Base-by-base conservation (phyloP, 2,113 vertebrate species). In the Megalops atlanticus region DNA sequence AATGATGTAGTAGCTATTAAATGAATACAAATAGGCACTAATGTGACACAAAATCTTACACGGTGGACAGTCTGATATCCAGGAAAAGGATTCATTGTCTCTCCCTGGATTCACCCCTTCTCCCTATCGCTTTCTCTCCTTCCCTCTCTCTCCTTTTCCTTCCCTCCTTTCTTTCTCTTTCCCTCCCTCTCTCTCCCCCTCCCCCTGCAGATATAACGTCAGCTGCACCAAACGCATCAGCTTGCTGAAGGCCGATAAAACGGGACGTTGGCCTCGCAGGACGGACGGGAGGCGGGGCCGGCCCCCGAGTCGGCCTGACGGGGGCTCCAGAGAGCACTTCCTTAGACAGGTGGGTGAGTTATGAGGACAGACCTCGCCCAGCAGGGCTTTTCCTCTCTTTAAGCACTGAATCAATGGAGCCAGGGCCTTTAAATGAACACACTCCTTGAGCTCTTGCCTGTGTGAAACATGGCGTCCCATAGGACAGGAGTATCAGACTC, bases 221-320 rank as follows among this genome's bases (percentile, higher is more conserved):
- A 97, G 95, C 89, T 96, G 96, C 92, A 95, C 92, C 87, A 97
- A 97, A 89, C 96, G 95, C 45, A 93, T 95, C 89, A 94, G 92
- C 80, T 90, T 95, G 85, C 92, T 93, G 79, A 79, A 92, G 81
- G 87, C 92, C 43, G 93, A 94, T 83, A 94, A 94, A 86, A 87
- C 77, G 73, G 91, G 87, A 58, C 95, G 94, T 82, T 96, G 95
- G 96, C 95, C 90, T 85, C 95, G 94, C 90, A 96, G 95, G 79
- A 91, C 94, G 18, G 87, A 95, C 82, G 94, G 96, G 77, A 93
- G 95, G 77, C 93, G 95, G 84, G 96, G 96, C 75, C 95, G 95
- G 85, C 96, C 95, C 80, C 93, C 96, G 38, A 92, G 95, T 74
- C 92, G 95, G 81, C 89, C 95, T 82, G 95, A 95, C 11, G 93